Conservation (phyloP, 2,797 vertebrate species). For the Salmo trutta region DNA sequence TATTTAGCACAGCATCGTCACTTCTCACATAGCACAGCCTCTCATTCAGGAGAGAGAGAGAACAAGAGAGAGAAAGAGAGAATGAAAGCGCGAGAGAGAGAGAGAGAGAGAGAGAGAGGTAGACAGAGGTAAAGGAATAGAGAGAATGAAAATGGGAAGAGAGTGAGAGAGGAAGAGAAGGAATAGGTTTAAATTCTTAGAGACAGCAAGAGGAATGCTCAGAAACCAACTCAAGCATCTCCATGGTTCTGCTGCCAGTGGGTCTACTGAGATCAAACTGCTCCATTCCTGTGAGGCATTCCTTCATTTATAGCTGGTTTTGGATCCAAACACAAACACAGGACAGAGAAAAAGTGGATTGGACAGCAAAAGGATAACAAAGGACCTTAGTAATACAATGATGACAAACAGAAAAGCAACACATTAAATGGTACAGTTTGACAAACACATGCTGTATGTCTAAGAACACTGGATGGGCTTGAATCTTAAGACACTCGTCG, state of each 20-base stretch:
- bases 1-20: slow-evolving; percentile 63
- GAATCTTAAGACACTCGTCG: slow-evolving; percentile 33
- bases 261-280: slow-evolving; percentile 10
- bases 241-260: not conserved
- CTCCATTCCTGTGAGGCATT: slow-evolving; percentile 10
- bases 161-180: not conserved
- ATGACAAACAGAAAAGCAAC: not conserved
- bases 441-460: not conserved
- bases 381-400: not conserved
- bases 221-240: not conserved
- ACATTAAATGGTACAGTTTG: not conserved
- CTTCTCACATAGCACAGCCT: slow-evolving; percentile 63
- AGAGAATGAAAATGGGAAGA: slow-evolving; percentile 2
- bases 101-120: not conserved
- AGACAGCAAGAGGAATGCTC: slow-evolving; percentile 15
- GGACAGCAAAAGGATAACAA: not conserved
- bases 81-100: slow-evolving; percentile 7
- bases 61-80: slow-evolving; percentile 23
- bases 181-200: slow-evolving; percentile 16
- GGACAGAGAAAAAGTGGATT: not conserved
- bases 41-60: slow-evolving; percentile 8
- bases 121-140: not conserved
- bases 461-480: not conserved
- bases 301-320: slow-evolving; percentile 4
- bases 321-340: not conserved